phyloP scores from a whole-genome alignment of 53 echinoderm and acorn worm species.

The Mesocentrotus franciscanus region DNA sequence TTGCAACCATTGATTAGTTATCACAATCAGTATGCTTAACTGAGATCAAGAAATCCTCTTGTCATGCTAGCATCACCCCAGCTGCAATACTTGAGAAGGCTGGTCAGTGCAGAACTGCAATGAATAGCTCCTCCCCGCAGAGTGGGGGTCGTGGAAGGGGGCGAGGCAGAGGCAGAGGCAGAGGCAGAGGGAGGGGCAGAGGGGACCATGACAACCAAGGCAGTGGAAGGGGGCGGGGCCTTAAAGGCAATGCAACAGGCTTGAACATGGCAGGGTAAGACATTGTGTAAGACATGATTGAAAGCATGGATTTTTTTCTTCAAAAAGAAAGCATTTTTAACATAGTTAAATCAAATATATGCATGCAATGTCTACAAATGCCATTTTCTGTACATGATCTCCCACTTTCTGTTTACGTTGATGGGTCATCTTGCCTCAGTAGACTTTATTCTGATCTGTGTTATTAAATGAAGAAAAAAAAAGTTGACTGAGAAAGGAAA shows the following conservation, averaged over 20 bases:
- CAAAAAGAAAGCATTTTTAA: background rate
- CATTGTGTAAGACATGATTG: background rate
- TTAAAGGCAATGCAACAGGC: conserved; percentile 67
- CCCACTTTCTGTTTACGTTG: no score
- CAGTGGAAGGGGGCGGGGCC: conserved; percentile 22
- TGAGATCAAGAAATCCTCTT: background rate
- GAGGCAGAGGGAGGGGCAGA: conserved; percentile 25
- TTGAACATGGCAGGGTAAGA: conserved; percentile 64
- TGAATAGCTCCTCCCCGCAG: conserved; percentile 2
- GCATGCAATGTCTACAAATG: background rate
- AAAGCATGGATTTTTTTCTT: background rate
- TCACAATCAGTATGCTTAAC: background rate
- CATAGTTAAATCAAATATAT: background rate
- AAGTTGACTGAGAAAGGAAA: background rate
- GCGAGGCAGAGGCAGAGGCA: conserved; percentile 55
- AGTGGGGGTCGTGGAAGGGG: conserved; percentile 57
- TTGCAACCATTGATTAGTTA: background rate
- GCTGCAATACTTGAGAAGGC: conserved; percentile 4
- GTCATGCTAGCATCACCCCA: background rate
- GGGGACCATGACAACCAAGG: background rate
- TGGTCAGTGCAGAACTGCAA: background rate
- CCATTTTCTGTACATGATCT: no score
- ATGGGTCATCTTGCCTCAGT: background rate
- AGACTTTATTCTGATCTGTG: background rate
- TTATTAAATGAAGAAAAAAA: background rate